Evolutionary conservation across 2,113 vertebrate species (phyloP).

Genomic region (Ammospiza nelsoni): DNA sequence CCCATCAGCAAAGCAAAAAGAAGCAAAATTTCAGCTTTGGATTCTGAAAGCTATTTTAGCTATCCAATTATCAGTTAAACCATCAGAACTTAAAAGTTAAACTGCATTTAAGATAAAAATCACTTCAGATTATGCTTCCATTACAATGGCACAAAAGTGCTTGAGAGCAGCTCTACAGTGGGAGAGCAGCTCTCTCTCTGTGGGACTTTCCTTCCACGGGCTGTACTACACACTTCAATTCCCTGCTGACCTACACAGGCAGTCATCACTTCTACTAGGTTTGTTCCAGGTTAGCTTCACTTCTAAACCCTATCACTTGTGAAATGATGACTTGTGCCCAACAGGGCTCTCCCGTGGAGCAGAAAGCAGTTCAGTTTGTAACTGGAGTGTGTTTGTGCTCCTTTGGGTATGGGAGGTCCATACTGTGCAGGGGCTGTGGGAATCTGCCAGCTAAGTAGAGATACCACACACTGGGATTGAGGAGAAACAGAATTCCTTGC

Average conservation of each 20-base stretch:
- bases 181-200: neutral
- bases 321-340: neutral
- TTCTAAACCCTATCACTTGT: neutral
- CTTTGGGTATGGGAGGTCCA: neutral
- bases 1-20: neutral
- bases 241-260: too few species aligned
- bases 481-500: neutral
- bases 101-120: neutral
- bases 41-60: neutral
- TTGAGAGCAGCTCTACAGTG: neutral
- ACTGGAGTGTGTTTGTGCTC: accelerated
- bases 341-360: neutral
- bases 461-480: neutral
- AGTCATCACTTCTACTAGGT: neutral
- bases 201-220: neutral
- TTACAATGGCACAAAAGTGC: neutral
- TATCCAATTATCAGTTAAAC: neutral
- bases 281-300: neutral
- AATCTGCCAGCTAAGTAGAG: neutral
- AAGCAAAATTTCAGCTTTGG: neutral
- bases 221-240: neutral
- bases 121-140: neutral
- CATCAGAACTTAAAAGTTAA: neutral
- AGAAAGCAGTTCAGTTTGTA: neutral
- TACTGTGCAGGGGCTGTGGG: neutral